Percentiles rank a stretch among this genome's conserved stretches.
These are phyloP conservation scores for Wiebesia pumilae DNA, from an alignment of 1,140 invertebrate species.

Conservation along the genomic window DNA sequence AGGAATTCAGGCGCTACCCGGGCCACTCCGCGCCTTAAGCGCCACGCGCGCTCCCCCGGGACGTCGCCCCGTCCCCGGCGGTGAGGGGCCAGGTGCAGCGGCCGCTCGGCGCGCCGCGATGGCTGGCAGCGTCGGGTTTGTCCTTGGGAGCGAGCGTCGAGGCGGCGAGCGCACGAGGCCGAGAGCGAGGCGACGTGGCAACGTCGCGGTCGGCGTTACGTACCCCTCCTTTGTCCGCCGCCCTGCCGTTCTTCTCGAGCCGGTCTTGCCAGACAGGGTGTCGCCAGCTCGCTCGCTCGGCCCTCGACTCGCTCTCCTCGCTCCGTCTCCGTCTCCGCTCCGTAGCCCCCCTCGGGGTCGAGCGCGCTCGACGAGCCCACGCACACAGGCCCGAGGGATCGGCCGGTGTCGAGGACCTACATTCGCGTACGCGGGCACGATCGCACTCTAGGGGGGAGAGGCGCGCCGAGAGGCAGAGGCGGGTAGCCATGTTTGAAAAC, in stretches of 20 bases:
- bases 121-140: constrained; percentile 73
- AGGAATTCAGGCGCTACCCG: constrained; percentile 60
- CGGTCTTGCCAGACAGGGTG: constrained; percentile 91
- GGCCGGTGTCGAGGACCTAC: constrained; percentile 71
- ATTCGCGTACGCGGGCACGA: constrained; percentile 63
- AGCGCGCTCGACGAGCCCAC: not conserved
- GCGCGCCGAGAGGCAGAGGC: not conserved
- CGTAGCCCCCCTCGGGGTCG: not conserved
- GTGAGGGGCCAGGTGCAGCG: not conserved
- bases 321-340: constrained; percentile 64
- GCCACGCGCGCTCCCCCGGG: not conserved
- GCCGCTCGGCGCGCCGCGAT: constrained; percentile 65
- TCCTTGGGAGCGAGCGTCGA: constrained; percentile 67
- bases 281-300: constrained; percentile 80
- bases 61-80: not conserved
- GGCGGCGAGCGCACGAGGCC: constrained; percentile 72
- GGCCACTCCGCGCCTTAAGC: constrained; percentile 44
- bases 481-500: constrained; percentile 74
- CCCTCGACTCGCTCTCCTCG: constrained; percentile 39
- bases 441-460: not conserved
- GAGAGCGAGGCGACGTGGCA: constrained; percentile 73
- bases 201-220: constrained; percentile 47
- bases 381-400: constrained; percentile 52
- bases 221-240: constrained; percentile 76
- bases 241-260: constrained; percentile 80